Base-by-base conservation (phyloP, 1,140 invertebrate genomes). In the Lithobius niger region DNA sequence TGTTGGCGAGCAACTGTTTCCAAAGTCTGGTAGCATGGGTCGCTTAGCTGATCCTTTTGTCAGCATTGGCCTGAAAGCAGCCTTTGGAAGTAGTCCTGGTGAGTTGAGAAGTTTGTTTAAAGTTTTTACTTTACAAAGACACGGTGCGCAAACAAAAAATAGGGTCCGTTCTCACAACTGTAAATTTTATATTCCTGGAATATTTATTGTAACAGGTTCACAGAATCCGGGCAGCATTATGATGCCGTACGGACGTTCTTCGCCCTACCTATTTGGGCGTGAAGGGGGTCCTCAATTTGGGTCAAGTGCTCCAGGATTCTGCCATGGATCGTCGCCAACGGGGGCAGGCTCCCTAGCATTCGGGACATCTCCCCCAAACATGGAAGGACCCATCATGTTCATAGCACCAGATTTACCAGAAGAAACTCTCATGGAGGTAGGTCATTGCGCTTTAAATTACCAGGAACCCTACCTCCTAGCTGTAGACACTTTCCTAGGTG, bases 401-500 rank as follows among this genome's bases (percentile, higher is more conserved):
- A 79, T 88, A 24, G 80, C 85, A 25, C 91, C 91, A 3, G 92
- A 96, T 68, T 71, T 98, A 53, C 87, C 89, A 31, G 90, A 96
- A 71, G 94, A 98, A 73, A 97, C 93, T 21, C 75, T 98, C 19
- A 78, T 97, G 59, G 90, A 94, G 65, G 83, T 83, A 61, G 70
- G 70, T 71, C 45, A 52, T 54, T 44, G 18, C 18, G 26, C 24
- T 43, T 10, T 36, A 10, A 36, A 36, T 36, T 6, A 36, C n/a
- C n/a, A n/a, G n/a, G n/a, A n/a, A n/a, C n/a, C n/a, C n/a, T n/a
- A n/a, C n/a, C n/a, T n/a, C n/a, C n/a, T n/a, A n/a, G n/a, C n/a
- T n/a, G n/a, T n/a, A n/a, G n/a, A n/a, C n/a, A n/a, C n/a, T n/a
- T n/a, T n/a, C n/a, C n/a, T n/a, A n/a, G n/a, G n/a, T n/a, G n/a